Base-by-base conservation (phyloP, 2,113 vertebrate species). In the Calidris pugnax region DNA sequence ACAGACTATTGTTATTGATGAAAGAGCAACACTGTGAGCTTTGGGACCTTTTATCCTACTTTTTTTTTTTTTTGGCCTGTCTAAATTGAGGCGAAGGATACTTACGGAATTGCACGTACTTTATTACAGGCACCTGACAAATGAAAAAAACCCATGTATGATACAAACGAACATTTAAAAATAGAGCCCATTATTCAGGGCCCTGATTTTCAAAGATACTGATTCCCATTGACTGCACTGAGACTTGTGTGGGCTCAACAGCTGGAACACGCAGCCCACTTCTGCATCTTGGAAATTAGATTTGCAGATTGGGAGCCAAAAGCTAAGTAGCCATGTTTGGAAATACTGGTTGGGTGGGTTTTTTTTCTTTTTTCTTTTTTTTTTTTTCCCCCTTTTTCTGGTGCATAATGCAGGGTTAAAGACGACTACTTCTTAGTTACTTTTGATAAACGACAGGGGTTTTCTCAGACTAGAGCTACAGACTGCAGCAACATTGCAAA, bases 261-360 rank as follows among this genome's bases (percentile, higher is more conserved):
- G 86, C 96, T 95, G 88, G 87, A 93, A 45, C 87, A 76, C 2
- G 1, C 91, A 95, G 77, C 90, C 86, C 62, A 79, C 84, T 97
- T 92, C 41, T 43, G 59, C 81, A 74, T 89, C 95, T 92, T 87
- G 21, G 84, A 60, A 90, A 90, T 89, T 10, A 80, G 75, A 39
- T 88, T 87, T 95, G 88, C 84, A 89, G 90, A 73, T 48, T 50
- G 81, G 85, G 69, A 89, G 41, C 80, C 69, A 75, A 75, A 84
- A 89, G 84, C 95, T 53, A 83, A 91, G 90, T 93, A 95, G 91
- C 92, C 80, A 85, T 85, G 41, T 93, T 94, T 87, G 84, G 74
- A 80, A 89, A 82, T 50, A 48, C 26, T n/a, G 66, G 4, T 30
- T 62, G 23, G 50, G 47, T 48, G 84, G 9, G 26, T 16, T 60